Conservation (phyloP, 2,113 vertebrate genomes). For the Hydropotes inermis region DNA sequence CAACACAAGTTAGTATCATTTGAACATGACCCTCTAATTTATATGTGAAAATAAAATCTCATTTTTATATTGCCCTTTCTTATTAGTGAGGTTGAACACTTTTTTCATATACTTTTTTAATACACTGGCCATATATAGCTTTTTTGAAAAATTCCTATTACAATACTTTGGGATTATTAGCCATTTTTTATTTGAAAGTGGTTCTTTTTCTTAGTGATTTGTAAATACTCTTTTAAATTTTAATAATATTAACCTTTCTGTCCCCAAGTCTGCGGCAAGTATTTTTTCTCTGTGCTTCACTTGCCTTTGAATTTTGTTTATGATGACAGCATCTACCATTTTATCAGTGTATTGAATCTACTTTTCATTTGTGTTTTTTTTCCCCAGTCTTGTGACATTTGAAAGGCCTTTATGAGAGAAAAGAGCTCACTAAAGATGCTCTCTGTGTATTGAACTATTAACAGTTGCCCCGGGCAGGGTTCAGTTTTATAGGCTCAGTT, state of each 20-base stretch:
- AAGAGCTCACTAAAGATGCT: not conserved
- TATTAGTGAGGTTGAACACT: not conserved
- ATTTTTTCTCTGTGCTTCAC: not conserved
- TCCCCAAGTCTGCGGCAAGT: not conserved
- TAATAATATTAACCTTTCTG: not conserved
- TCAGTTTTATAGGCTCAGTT: not conserved
- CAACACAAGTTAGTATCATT: not conserved
- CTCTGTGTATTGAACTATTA: not conserved
- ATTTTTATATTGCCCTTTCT: not conserved
- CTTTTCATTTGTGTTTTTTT: not conserved
- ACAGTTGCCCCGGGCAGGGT: not conserved
- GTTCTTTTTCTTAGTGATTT: not conserved
- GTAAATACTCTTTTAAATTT: constrained; percentile 3
- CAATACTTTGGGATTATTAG: not conserved
- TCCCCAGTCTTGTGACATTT: not conserved
- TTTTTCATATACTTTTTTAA: not conserved
- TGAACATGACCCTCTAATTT: not conserved
- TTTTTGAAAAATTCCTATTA: not conserved
- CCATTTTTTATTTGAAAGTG: not conserved
- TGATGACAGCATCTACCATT: not conserved
- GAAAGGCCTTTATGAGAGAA: not conserved
- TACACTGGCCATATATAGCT: not conserved
- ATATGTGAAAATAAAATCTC: not conserved
- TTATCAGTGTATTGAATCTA: not conserved
- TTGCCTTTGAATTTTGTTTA: constrained; percentile 10